Conservation (phyloP, 2,113 vertebrate species). For the Neolamprologus caudopunctatus region DNA sequence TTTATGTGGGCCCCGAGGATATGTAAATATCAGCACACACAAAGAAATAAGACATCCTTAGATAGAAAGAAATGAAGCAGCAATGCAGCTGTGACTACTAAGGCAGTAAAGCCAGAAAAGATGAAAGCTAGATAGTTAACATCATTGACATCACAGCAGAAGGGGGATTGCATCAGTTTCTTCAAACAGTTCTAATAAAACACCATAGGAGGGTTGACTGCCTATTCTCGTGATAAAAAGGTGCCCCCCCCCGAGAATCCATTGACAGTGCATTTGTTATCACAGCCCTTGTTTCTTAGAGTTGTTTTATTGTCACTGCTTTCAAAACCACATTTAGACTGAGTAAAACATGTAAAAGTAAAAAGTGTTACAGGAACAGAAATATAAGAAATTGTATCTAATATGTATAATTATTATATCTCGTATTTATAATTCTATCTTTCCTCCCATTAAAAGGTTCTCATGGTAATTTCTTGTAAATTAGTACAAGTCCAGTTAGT, state of each 20-base stretch:
- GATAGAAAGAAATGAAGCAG: background rate
- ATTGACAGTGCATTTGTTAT: constrained; percentile 18
- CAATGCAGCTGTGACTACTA: background rate
- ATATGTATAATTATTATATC: background rate
- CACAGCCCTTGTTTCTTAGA: background rate
- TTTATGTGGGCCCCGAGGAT: constrained; percentile 29
- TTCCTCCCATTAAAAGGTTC: background rate
- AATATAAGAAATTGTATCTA: background rate
- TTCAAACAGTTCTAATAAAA: constrained; percentile 43
- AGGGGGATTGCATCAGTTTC: constrained; percentile 41
- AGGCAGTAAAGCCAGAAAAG: constrained; percentile 10
- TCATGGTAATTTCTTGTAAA: background rate
- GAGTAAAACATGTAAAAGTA: background rate
- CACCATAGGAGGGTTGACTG: constrained; percentile 16
- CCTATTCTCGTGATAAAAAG: constrained; percentile 16
- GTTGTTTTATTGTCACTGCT: background rate
- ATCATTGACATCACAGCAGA: constrained; percentile 51
- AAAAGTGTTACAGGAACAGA: background rate
- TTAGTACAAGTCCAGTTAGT: background rate
- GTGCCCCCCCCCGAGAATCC: background rate
- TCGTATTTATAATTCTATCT: background rate
- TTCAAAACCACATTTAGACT: background rate
- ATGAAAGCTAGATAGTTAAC: constrained; percentile 52
- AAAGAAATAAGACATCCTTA: background rate
- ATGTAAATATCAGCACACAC: background rate